Base-by-base conservation (phyloP, 1,140 invertebrate species). In the Tigriopus japonicus region DNA sequence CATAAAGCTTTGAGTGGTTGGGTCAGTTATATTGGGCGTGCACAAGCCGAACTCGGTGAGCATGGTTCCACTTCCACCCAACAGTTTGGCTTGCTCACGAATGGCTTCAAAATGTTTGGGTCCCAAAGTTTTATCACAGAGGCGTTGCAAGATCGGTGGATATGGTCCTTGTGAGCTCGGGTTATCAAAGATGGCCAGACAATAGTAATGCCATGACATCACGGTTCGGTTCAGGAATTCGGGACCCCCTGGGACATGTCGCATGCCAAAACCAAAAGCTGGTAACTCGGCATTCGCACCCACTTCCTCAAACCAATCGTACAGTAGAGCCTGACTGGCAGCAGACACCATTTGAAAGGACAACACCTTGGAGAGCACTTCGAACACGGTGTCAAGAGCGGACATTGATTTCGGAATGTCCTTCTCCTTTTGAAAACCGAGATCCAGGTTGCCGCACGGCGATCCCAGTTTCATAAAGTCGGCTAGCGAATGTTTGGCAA, bases 41-140 rank as follows among this genome's bases (percentile, higher is more conserved):
- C 52, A 54, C n/a, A 54, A 28, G 13, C 52, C 52, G 17, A 54
- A 54, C 21, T 54, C 52, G 1, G 52, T 54, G 19, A 54, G 21
- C 52, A 54, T 54, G 21, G 52, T 15, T 5, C 17, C 52, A 15
- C 19, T 54, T 23, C 52, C 52, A 13, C 52, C 52, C 52, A 54
- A 54, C 1, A 14, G 19, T 28, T 54, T 6, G 21, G n/a, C n/a
- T 14, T 23, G 52, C n/a, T 23, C 35, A 21, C 52, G n/a, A 13
- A 54, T 28, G 21, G 19, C 35, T 13, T 54, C 35, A 21, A 54
- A 54, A 15, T 21, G 19, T 6, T 21, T 28, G n/a, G 52, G 52
- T 21, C 52, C 52, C 2, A 54, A 10, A 5, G 14, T 54, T 54
- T 21, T 28, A 15, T 54, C 14, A 23, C 19, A 15, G n/a, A 21